Evolutionary conservation across 2,113 vertebrate genomes (phyloP), one percentile per base, ranked within the genome.

Genomic region (Chaetodon auriga): DNA sequence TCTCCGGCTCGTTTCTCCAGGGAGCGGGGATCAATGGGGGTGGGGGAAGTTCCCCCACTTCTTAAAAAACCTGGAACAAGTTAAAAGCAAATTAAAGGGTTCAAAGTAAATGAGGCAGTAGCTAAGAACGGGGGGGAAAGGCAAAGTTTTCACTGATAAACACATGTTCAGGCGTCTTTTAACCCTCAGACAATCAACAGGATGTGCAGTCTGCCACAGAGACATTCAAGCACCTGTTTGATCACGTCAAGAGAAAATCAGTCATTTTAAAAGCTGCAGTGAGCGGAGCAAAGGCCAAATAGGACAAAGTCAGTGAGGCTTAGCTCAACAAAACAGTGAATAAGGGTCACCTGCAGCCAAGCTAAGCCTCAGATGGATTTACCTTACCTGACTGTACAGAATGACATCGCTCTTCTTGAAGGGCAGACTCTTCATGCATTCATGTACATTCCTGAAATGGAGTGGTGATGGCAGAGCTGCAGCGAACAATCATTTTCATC

Each of bases 111-210:
- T 2, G 58, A 66, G 25, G 36, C 36, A 11, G 25, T 10, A 1
- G 68, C 61, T 68, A 23, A 71, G 78, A 68, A 73, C 8, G 11
- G 15, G 19, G 65, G 23, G n/a, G 11, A 35, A 54, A 21, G 2
- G 21, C 36, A 53, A 36, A 13, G 49, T 64, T 66, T 55, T 65
- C 19, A 41, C 65, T 58, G 80, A 72, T 75, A 86, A 84, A 89
- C 69, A 71, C 45, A 62, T 48, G 61, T 77, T 77, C 43, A 63
- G 53, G 46, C 38, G 16, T 81, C 53, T 46, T 85, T 75, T 72
- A 80, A 81, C 66, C 38, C 21, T 10, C 45, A 7, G 78, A 90
- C 77, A 87, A 88, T 89, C 75, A 83, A 89, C 85, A 88, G 89
- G 87, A 90, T 84, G 69, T 86, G 11, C n/a, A 19, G 72, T 69